Evolutionary conservation across 2,797 vertebrate species (phyloP).

Genomic region (Clamator glandarius): DNA sequence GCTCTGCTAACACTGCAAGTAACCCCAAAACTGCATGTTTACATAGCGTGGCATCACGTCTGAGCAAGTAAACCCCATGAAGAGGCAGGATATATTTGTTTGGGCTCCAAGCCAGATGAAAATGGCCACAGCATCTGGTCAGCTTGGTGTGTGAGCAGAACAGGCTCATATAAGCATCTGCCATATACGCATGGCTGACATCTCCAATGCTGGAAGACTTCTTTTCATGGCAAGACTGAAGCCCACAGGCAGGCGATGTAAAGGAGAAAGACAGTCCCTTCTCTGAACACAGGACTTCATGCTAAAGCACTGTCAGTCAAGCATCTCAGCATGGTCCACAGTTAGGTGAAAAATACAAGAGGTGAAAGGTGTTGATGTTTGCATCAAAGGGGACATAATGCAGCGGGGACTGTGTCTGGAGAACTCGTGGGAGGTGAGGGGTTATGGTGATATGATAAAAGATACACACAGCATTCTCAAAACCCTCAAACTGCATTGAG

Average conservation of each 20-base stretch:
- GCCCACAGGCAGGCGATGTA: not conserved
- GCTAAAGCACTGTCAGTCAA: not conserved
- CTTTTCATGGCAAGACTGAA: not conserved
- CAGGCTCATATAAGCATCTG: rapidly evolving
- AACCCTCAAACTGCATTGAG: conserved; percentile 40
- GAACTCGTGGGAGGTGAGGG: conserved; percentile 59
- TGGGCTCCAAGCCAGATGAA: not conserved
- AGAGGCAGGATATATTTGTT: not conserved
- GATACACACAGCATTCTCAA: conserved; percentile 41
- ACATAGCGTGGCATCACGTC: not conserved
- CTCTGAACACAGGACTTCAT: not conserved
- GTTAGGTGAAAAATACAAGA: conserved; percentile 34
- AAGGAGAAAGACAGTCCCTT: not conserved
- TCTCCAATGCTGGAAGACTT: not conserved
- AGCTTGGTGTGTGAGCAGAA: rapidly evolving
- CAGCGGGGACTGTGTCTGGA: conserved; percentile 36
- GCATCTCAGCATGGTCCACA: not conserved
- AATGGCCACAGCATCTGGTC: not conserved
- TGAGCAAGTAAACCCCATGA: not conserved
- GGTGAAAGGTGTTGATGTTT: not conserved
- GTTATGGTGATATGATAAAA: conserved; percentile 46
- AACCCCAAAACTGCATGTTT: not conserved
- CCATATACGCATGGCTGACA: not conserved
- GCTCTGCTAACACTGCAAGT: not conserved
- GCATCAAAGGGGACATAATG: conserved; percentile 5